Conservation (phyloP, 1,140 invertebrate genomes). For the Helicoverpa zea region DNA sequence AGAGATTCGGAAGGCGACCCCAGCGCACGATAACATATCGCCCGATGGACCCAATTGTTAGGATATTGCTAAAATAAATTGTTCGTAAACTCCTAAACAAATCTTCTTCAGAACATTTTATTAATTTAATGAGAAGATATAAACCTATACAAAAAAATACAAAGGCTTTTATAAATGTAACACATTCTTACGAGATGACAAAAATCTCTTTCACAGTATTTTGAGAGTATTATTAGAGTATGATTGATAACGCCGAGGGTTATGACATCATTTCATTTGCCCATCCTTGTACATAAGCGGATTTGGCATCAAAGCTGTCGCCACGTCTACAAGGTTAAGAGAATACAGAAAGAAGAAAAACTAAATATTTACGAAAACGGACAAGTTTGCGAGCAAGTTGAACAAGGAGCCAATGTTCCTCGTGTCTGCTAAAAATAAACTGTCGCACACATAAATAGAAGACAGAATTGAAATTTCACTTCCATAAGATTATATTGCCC, state of each 20-base stretch:
- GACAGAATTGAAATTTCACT: slow-evolving; percentile 38
- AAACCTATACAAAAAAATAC: no score
- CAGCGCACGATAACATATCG: slow-evolving; percentile 56
- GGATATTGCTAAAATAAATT: slow-evolving; percentile 35
- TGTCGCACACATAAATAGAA: slow-evolving; percentile 36
- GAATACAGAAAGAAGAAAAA: not conserved
- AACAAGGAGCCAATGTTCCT: slow-evolving; percentile 5
- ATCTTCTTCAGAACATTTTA: not conserved
- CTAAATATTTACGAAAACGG: not conserved
- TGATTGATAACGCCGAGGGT: slow-evolving; percentile 33
- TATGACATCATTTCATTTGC: slow-evolving; percentile 34
- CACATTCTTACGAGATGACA: slow-evolving; percentile 17
- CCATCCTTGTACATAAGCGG: slow-evolving; percentile 38
- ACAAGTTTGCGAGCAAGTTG: not conserved
- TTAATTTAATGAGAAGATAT: not conserved
- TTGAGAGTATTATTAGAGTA: slow-evolving; percentile 13
- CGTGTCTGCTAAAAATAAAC: slow-evolving; percentile 30
- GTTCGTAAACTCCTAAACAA: slow-evolving; percentile 1
- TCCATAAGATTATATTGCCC: slow-evolving; percentile 43
- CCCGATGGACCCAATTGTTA: slow-evolving; percentile 44
- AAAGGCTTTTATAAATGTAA: not conserved
- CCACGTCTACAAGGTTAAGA: not conserved
- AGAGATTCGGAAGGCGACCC: slow-evolving; percentile 55
- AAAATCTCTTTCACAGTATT: slow-evolving; percentile 21
- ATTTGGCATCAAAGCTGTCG: slow-evolving; percentile 37